Evolutionary conservation across 2,113 vertebrate species (phyloP).

Genomic region (Caretta caretta): DNA sequence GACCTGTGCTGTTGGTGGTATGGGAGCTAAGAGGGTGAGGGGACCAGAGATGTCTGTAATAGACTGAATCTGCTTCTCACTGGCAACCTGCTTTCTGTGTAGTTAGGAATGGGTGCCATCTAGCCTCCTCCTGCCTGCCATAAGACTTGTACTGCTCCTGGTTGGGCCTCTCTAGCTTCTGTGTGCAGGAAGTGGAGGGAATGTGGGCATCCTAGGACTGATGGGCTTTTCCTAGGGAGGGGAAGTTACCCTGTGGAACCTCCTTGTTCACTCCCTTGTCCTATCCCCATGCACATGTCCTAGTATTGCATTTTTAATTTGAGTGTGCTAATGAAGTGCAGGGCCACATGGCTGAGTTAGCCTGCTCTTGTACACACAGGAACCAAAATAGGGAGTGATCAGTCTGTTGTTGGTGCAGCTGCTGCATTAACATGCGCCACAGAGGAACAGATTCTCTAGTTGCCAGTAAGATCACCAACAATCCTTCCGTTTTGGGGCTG

Average conservation of each 20-base stretch:
- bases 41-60: too few relatives aligned
- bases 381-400: background rate
- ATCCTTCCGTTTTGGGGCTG: background rate
- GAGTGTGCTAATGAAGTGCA: background rate
- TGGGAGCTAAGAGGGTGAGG: background rate
- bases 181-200: background rate
- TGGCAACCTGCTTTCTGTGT: background rate
- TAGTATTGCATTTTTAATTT: background rate
- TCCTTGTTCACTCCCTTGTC: background rate
- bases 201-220: background rate
- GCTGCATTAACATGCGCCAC: fast-evolving
- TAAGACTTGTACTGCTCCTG: background rate
- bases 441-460: background rate
- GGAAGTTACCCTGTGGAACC: background rate
- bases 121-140: background rate
- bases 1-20: background rate
- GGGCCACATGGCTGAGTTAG: background rate
- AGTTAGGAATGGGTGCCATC: background rate
- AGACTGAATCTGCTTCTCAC: background rate
- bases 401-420: background rate
- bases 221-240: background rate
- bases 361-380: background rate
- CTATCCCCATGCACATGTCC: background rate
- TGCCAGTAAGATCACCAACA: background rate
- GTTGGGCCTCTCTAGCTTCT: background rate